A percentile compares a stretch with the other conserved stretches of the same genome.
These are phyloP conservation scores for Neolamprologus kungweensis DNA, from an alignment of 2,113 vertebrate species.

Conservation along the genomic window DNA sequence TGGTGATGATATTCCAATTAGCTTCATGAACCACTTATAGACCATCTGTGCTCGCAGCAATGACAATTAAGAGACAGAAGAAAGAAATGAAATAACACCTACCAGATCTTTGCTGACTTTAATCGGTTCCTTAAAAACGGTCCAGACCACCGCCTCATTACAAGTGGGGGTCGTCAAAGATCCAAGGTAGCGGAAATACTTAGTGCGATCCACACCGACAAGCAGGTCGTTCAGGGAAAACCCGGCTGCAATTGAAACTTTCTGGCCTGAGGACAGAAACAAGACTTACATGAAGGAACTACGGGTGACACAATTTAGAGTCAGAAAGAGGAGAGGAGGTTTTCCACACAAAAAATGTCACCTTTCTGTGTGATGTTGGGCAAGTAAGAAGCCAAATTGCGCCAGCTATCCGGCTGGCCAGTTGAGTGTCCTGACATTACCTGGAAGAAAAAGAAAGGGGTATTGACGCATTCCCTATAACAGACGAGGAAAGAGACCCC, in stretches of 20 bases:
- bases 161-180: conserved; percentile 68
- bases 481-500: too few species aligned
- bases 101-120: conserved; percentile 62
- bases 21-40: neutral
- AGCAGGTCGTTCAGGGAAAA: neutral
- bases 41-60: neutral
- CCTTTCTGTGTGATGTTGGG: neutral
- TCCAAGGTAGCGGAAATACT: conserved; percentile 68
- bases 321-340: neutral
- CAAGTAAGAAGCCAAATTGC: conserved; percentile 39
- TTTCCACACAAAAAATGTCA: neutral
- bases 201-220: accelerated
- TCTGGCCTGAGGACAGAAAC: neutral
- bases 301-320: neutral
- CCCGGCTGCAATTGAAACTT: accelerated
- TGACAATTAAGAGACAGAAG: neutral
- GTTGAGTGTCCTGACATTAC: too few species aligned
- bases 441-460: too few species aligned
- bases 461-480: too few species aligned
- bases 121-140: conserved; percentile 64
- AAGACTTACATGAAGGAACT: neutral
- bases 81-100: neutral
- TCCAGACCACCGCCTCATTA: conserved; percentile 69
- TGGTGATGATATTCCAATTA: neutral
- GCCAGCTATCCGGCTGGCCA: conserved; percentile 28